phyloP scores from a whole-genome alignment of 2,888 invertebrate species.

The Corythucha ciliata region DNA sequence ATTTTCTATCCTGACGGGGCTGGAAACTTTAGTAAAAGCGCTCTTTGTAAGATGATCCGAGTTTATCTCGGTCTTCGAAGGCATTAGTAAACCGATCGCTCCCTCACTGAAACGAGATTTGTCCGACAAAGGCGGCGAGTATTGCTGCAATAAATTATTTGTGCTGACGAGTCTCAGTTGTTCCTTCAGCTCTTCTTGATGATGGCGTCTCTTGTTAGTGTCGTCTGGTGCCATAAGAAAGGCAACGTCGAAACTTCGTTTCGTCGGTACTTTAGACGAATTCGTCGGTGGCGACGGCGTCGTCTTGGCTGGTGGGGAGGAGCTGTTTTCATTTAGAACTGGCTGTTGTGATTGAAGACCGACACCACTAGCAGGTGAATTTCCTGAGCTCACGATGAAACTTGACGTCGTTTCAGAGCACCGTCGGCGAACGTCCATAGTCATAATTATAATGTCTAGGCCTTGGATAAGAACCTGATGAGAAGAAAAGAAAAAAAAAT shows the following conservation, averaged over 20 bases:
- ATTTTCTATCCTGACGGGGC: conserved; percentile 28
- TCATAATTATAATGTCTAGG: conserved; percentile 21
- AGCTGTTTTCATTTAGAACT: conserved; percentile 23
- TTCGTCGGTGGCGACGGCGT: conserved; percentile 21
- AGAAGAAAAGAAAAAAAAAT: too few species aligned
- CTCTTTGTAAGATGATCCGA: conserved; percentile 43
- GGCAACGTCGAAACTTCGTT: conserved; percentile 82
- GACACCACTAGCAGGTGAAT: not conserved
- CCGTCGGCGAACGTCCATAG: conserved; percentile 30
- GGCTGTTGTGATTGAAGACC: conserved; percentile 15
- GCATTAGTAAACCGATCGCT: conserved; percentile 42
- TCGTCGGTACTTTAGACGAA: conserved; percentile 42
- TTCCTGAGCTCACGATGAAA: conserved; percentile 19
- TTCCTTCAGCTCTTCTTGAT: conserved; percentile 41
- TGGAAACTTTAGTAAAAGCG: conserved; percentile 72
- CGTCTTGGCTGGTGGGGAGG: conserved; percentile 14
- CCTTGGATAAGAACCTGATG: too few species aligned
- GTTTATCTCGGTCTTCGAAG: conserved; percentile 37
- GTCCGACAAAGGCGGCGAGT: conserved; percentile 39
- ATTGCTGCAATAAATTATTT: conserved; percentile 32
- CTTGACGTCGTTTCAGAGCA: conserved; percentile 25
- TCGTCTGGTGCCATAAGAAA: conserved; percentile 83
- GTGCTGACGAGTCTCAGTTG: conserved; percentile 44
- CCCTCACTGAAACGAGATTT: conserved; percentile 38
- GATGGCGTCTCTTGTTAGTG: conserved; percentile 39